Conservation (phyloP, 2,888 invertebrate species). For the Tineola bisselliella region DNA sequence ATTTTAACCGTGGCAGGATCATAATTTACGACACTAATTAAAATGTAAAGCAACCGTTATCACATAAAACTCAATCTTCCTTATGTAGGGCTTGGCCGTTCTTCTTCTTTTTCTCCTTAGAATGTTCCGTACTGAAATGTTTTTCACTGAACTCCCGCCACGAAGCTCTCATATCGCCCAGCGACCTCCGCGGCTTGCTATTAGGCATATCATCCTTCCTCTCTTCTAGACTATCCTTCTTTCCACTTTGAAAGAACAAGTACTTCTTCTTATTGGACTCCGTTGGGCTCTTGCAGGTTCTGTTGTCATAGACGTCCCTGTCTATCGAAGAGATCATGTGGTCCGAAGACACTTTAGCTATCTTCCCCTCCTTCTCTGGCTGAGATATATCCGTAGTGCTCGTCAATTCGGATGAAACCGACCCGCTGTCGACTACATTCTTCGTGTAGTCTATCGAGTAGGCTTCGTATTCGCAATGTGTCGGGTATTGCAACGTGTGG, state of each 20-base stretch:
- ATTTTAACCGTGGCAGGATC: too few relatives aligned
- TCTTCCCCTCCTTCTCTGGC: conserved; percentile 17
- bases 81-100: neutral
- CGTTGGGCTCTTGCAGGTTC: conserved; percentile 13
- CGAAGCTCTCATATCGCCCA: conserved; percentile 36
- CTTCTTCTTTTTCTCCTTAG: conserved; percentile 10
- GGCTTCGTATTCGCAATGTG: conserved; percentile 6
- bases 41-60: too few relatives aligned
- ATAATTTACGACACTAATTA: neutral
- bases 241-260: conserved; percentile 15
- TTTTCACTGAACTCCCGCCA: conserved; percentile 40
- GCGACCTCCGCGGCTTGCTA: conserved; percentile 23
- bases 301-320: neutral
- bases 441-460: conserved; percentile 11
- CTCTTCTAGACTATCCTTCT: conserved; percentile 6
- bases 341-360: conserved; percentile 23
- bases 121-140: conserved; percentile 23
- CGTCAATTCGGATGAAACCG: conserved; percentile 5
- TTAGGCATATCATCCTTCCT: conserved; percentile 15
- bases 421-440: neutral
- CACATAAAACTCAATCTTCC: neutral
- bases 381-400: conserved; percentile 5
- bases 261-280: conserved; percentile 14
- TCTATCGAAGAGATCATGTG: conserved; percentile 19
- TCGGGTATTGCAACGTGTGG: neutral